Percentiles rank a stretch among this genome's conserved stretches.
Evolutionary conservation across 1,140 invertebrate species (phyloP).

Genomic region (Caenorhabditis tropicalis): DNA sequence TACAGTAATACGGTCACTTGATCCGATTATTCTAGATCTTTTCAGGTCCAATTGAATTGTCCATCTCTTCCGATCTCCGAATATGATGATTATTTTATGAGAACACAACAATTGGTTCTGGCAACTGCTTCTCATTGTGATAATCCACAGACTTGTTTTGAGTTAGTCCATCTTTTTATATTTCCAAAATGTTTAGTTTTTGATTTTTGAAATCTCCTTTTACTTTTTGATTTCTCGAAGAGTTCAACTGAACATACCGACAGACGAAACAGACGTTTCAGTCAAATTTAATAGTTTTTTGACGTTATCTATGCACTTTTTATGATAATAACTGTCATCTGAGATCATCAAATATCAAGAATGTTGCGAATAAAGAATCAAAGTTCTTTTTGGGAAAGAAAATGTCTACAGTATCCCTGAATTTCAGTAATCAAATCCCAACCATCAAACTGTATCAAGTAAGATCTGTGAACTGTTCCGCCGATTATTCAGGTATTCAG

Average conservation of each 20-base stretch:
- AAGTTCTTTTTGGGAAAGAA: no score
- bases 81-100: not conserved
- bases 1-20: not conserved
- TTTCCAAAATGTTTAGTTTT: not conserved
- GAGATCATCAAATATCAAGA: not conserved
- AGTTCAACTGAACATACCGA: no score
- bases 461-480: not conserved
- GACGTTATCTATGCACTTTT: not conserved
- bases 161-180: not conserved
- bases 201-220: not conserved
- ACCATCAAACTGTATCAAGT: not conserved
- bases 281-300: not conserved
- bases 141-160: not conserved
- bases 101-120: not conserved
- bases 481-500: not conserved
- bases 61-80: not conserved
- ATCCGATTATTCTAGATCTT: not conserved
- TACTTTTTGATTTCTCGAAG: no score
- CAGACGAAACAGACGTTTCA: not conserved
- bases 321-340: not conserved
- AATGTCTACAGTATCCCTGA: no score
- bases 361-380: no score
- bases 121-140: not conserved
- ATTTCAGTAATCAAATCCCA: not conserved
- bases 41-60: not conserved